phyloP scores from a whole-genome alignment of 2,888 invertebrate genomes.

The Atethmia centrago region DNA sequence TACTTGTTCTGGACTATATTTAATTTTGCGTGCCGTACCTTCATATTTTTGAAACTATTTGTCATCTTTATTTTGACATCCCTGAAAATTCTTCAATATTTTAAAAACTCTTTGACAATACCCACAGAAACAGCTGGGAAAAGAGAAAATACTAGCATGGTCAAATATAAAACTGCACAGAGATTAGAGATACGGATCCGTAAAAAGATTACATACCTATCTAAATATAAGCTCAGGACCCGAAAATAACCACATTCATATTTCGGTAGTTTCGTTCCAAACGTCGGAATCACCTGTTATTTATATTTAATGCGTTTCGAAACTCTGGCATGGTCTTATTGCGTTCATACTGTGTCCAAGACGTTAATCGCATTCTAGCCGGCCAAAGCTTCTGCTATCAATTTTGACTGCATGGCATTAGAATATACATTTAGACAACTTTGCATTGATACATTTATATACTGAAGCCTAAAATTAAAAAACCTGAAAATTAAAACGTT shows the following conservation, averaged over 20 bases:
- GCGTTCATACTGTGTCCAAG: conserved; percentile 47
- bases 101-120: too few species aligned
- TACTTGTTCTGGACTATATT: too few species aligned
- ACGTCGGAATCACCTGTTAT: conserved; percentile 62
- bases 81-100: background rate
- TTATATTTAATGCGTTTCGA: conserved; percentile 63
- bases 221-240: conserved; percentile 51
- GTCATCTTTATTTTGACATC: background rate
- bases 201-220: conserved; percentile 42
- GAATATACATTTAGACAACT: too few species aligned
- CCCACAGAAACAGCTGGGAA: background rate
- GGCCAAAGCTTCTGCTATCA: conserved; percentile 39
- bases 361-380: conserved; percentile 47
- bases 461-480: background rate
- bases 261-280: conserved; percentile 57
- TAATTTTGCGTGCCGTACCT: too few species aligned
- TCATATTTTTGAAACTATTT: background rate
- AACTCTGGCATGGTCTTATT: conserved; percentile 65
- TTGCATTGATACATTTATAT: too few species aligned
- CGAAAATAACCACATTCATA: conserved; percentile 51
- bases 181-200: conserved; percentile 32
- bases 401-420: conserved; percentile 7
- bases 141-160: background rate
- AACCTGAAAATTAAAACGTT: too few species aligned
- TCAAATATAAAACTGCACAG: background rate